phyloP scores from a whole-genome alignment of 1,140 invertebrate species.

The Idris sp. region DNA sequence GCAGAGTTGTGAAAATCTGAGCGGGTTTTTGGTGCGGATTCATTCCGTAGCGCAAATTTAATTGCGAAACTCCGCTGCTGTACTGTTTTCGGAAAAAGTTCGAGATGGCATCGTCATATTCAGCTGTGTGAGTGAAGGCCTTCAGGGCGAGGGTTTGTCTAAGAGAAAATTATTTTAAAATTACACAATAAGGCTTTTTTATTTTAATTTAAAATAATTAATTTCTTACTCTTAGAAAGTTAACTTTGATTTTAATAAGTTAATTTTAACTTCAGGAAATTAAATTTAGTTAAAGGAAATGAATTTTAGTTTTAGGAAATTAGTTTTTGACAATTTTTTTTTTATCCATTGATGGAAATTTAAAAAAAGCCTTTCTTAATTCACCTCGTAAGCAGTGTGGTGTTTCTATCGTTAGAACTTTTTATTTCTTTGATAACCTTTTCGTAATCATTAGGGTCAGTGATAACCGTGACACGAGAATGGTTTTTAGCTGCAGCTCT shows the following conservation, averaged over 20 bases:
- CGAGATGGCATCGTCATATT: constrained; percentile 96
- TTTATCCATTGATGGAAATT: too few species aligned
- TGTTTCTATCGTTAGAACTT: constrained; percentile 81
- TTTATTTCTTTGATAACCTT: constrained; percentile 86
- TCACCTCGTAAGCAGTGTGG: constrained; percentile 86
- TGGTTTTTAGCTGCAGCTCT: constrained; percentile 98
- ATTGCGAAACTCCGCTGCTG: constrained; percentile 86
- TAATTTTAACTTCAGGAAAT: too few species aligned
- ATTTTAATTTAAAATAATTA: too few species aligned
- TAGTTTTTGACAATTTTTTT: too few species aligned
- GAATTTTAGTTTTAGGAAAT: too few species aligned
- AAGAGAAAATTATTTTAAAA: constrained; percentile 60
- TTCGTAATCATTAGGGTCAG: constrained; percentile 94
- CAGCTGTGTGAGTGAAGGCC: constrained; percentile 96
- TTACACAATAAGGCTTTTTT: too few species aligned
- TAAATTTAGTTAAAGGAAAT: too few species aligned
- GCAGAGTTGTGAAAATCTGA: constrained; percentile 90
- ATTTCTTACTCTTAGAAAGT: too few species aligned
- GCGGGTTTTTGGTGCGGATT: constrained; percentile 99
- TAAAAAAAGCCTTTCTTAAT: too few species aligned
- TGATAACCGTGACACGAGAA: constrained; percentile 94
- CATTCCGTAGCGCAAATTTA: constrained; percentile 96
- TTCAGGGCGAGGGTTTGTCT: constrained; percentile 89
- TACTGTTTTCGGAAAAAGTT: constrained; percentile 97
- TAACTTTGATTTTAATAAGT: too few species aligned